A percentile compares a stretch with the other conserved stretches of the same genome.
Conservation (phyloP, 2,113 vertebrate genomes). For the Azemiops feae region DNA sequence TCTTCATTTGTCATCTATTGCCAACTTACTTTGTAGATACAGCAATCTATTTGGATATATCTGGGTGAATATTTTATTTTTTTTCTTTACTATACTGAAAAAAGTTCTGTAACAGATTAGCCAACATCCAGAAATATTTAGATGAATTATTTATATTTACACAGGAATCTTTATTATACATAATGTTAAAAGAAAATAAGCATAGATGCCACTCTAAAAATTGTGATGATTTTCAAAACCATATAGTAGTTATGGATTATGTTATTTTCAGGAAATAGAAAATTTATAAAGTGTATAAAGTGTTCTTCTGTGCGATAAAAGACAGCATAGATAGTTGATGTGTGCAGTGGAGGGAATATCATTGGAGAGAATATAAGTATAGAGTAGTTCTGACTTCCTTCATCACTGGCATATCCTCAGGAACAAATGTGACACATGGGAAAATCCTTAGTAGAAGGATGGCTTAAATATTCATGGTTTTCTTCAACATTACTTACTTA, state of each 20-base stretch:
- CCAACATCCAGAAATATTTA: not conserved
- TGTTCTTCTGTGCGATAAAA: not conserved
- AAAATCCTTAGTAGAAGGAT: not conserved
- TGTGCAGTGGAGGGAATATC: not conserved
- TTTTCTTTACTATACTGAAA: not conserved
- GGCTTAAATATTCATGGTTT: not conserved
- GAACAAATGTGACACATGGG: not conserved
- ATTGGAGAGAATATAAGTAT: not conserved
- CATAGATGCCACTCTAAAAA: not conserved
- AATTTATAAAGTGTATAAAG: not conserved
- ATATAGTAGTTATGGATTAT: not conserved
- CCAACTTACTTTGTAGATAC: constrained; percentile 99
- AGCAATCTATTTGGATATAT: constrained; percentile 98
- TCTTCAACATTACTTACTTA: not conserved
- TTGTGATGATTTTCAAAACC: not conserved
- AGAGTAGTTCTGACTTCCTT: not conserved
- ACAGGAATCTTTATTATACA: not conserved
- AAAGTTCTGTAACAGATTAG: not conserved
- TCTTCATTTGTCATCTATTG: constrained; percentile 90
- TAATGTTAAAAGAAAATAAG: not conserved
- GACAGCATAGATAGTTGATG: not conserved
- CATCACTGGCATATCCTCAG: not conserved
- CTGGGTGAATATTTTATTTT: constrained; percentile 78
- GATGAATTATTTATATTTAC: not conserved
- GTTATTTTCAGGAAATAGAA: not conserved